Conservation (phyloP, 2,113 vertebrate genomes). For the Mesocricetus auratus region DNA sequence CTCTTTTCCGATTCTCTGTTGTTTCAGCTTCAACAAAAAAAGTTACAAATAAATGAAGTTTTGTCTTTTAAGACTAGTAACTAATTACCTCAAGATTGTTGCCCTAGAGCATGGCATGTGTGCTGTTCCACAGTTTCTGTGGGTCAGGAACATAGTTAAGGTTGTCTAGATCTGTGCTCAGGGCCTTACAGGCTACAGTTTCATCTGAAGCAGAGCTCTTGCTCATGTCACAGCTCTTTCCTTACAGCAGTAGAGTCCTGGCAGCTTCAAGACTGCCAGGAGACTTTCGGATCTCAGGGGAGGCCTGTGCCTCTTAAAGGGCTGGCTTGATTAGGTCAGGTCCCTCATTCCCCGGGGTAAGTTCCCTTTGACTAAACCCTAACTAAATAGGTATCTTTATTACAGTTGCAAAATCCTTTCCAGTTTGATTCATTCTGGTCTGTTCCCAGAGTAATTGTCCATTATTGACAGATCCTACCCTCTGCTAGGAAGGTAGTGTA, state of each 20-base stretch:
- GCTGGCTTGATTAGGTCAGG: constrained; percentile 2
- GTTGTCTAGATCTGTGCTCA: background rate
- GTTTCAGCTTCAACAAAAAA: constrained; percentile 13
- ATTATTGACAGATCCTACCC: background rate
- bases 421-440: background rate
- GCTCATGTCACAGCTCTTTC: constrained; percentile 1
- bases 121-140: background rate
- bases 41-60: constrained; percentile 1
- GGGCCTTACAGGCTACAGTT: background rate
- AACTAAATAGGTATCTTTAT: background rate
- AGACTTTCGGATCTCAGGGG: constrained; percentile 24
- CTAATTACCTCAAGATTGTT: constrained; percentile 30
- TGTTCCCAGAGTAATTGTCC: background rate
- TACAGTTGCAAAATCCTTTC: constrained; percentile 29
- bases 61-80: constrained; percentile 51
- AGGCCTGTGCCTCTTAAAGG: background rate
- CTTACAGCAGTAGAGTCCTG: background rate
- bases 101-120: background rate
- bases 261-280: background rate
- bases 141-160: background rate
- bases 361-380: constrained; percentile 21
- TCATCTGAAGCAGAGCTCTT: background rate
- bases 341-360: background rate
- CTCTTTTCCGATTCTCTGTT: background rate
- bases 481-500: background rate